Evolutionary conservation across 2,113 vertebrate genomes (phyloP).

Genomic region (Grus americana): DNA sequence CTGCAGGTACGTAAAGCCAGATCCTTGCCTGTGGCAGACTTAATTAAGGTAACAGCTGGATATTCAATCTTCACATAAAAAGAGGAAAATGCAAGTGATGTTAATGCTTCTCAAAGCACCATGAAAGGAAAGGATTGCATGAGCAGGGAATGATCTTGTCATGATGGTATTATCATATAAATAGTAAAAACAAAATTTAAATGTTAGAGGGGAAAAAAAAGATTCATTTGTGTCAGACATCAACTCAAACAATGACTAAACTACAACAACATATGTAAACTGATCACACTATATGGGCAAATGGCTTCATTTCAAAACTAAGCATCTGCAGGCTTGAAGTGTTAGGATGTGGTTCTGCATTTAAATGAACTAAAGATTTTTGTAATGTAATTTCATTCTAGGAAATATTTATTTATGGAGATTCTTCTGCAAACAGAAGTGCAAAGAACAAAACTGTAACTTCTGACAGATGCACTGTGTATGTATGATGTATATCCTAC

Average conservation of each 20-base stretch:
- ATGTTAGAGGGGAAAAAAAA: neutral
- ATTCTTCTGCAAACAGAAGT: neutral
- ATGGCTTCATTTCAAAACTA: constrained; percentile 17
- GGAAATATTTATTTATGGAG: neutral
- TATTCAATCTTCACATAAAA: constrained; percentile 60
- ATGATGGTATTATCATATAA: neutral
- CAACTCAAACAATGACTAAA: constrained; percentile 26
- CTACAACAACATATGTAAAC: constrained; percentile 1
- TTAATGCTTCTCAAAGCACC: constrained; percentile 34
- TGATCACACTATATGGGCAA: neutral
- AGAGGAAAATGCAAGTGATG: constrained; percentile 41
- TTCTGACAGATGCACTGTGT: neutral
- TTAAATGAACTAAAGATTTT: constrained; percentile 20
- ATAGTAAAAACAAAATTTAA: neutral
- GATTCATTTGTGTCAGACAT: neutral
- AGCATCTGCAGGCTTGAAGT: constrained; percentile 27
- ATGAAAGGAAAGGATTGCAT: neutral
- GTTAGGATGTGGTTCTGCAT: neutral
- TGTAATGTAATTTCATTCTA: neutral
- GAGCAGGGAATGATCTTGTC: neutral
- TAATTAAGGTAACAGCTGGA: constrained; percentile 77
- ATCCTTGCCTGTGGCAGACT: constrained; percentile 69
- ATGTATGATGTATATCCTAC: neutral
- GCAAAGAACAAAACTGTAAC: neutral
- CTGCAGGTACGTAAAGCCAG: constrained; percentile 71